Percentiles rank a stretch among this genome's conserved stretches.
phyloP scores from a whole-genome alignment of 2,113 vertebrate genomes.

The Vombatus ursinus region DNA sequence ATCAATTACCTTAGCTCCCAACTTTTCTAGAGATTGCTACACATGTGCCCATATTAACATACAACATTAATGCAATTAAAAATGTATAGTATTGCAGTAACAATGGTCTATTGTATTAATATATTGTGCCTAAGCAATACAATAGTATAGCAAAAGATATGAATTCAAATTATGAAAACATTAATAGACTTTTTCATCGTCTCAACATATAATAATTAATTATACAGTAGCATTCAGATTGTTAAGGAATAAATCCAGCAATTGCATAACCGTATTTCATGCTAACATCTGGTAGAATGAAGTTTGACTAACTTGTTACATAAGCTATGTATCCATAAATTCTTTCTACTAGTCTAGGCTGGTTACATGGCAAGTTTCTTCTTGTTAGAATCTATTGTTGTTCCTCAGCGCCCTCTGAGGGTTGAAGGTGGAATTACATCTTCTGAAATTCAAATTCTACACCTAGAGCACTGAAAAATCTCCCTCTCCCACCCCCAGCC shows the following conservation, averaged over 20 bases:
- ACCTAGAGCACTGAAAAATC: background rate
- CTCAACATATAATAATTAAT: background rate
- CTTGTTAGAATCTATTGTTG: background rate
- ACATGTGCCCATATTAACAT: background rate
- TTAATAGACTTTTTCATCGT: background rate
- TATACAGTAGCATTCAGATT: background rate
- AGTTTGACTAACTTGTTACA: background rate
- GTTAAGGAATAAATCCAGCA: background rate
- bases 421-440: background rate
- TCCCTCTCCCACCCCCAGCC: too few species aligned
- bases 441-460: background rate
- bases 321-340: background rate
- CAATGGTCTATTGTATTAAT: background rate
- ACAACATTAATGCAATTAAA: background rate
- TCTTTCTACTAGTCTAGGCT: background rate
- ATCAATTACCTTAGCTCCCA: background rate
- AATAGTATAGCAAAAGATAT: background rate
- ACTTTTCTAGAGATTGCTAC: background rate
- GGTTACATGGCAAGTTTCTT: background rate
- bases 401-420: background rate
- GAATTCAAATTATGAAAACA: background rate
- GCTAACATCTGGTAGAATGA: background rate
- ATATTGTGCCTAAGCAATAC: background rate
- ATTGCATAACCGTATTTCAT: background rate
- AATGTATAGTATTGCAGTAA: background rate